A percentile compares a stretch with the other conserved stretches of the same genome.
Evolutionary conservation across 2,113 vertebrate genomes (phyloP).

Genomic region (Datnioides undecimradiatus): DNA sequence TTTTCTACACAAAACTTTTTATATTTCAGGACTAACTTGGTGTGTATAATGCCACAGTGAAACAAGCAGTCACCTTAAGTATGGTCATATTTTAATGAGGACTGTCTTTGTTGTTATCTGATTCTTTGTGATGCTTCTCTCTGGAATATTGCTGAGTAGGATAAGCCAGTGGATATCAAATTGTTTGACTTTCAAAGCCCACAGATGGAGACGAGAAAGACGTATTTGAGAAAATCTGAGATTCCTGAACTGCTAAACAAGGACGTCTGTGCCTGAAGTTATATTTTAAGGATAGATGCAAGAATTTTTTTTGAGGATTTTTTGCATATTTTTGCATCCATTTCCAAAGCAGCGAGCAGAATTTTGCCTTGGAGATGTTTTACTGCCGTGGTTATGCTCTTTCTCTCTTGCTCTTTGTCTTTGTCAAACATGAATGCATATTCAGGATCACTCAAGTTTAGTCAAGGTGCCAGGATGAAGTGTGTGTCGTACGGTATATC

Average conservation of each 20-base stretch:
- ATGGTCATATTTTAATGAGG: background rate
- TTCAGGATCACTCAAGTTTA: conserved; percentile 40
- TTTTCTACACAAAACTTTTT: conserved; percentile 5
- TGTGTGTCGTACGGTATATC: conserved; percentile 11
- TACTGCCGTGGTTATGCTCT: conserved; percentile 10
- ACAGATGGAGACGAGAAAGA: conserved; percentile 23
- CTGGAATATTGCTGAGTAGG: background rate
- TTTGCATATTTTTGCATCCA: conserved; percentile 39
- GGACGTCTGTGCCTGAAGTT: conserved; percentile 20
- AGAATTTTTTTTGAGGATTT: background rate
- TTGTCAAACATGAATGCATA: conserved; percentile 41
- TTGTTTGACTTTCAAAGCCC: conserved; percentile 39
- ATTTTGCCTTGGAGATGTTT: conserved; percentile 30
- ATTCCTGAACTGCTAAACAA: conserved; percentile 35
- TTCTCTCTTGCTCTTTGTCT: conserved; percentile 20
- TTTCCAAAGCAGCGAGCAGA: conserved; percentile 36
- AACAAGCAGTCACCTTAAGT: background rate
- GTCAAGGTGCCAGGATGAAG: conserved; percentile 38
- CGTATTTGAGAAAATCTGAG: conserved; percentile 17
- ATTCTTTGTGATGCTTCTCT: conserved; percentile 18
- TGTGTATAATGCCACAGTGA: background rate
- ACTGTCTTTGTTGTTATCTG: background rate
- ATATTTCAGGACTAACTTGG: background rate
- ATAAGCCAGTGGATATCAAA: conserved; percentile 19
- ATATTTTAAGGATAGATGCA: conserved; percentile 34